Conservation (phyloP, 2,888 invertebrate genomes). For the Nudaria mundana region DNA sequence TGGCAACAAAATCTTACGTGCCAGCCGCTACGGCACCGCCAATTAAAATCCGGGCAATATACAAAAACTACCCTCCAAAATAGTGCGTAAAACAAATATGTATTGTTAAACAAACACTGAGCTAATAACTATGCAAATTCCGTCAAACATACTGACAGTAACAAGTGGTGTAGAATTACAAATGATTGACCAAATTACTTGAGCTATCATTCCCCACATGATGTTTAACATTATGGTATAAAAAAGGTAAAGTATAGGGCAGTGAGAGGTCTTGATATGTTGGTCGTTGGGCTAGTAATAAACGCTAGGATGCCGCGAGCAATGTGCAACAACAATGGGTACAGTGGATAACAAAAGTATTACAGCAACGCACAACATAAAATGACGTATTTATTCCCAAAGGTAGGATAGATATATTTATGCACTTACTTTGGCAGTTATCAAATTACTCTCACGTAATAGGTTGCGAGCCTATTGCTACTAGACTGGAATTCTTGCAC, state of each 20-base stretch:
- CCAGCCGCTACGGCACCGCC: too few relatives aligned
- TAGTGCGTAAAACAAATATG: slow-evolving; percentile 35
- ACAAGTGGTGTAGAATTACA: slow-evolving; percentile 30
- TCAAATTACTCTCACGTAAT: too few relatives aligned
- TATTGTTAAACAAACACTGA: slow-evolving; percentile 45
- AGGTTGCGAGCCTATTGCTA: too few relatives aligned
- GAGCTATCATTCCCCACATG: slow-evolving; percentile 19
- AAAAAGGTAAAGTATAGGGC: slow-evolving; percentile 9
- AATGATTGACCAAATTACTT: slow-evolving; percentile 19
- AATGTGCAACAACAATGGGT: slow-evolving; percentile 15
- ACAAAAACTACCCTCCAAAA: too few relatives aligned
- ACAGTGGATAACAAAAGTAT: slow-evolving; percentile 17
- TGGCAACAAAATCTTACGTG: too few relatives aligned
- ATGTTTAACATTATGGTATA: slow-evolving; percentile 11
- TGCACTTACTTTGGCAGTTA: too few relatives aligned
- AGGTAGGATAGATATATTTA: too few relatives aligned
- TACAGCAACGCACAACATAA: too few relatives aligned
- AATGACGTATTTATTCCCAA: too few relatives aligned
- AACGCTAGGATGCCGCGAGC: slow-evolving; percentile 51
- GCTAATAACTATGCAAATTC: slow-evolving; percentile 69
- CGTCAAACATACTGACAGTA: slow-evolving; percentile 51
- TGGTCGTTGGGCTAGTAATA: slow-evolving; percentile 29
- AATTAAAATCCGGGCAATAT: too few relatives aligned
- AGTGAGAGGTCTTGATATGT: slow-evolving; percentile 14
- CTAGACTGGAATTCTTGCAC: too few relatives aligned